Conservation (phyloP, 2,113 vertebrate species). For the Rattus norvegicus region GRCr8 NC_086028.1:76722501-76723000, state of each 20-base stretch:
- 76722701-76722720: neutral
- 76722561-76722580: neutral
- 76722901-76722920: neutral
- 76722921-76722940: neutral
- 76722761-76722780: neutral
- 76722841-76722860: neutral
- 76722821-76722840: neutral
- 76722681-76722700: neutral
- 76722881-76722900: neutral
- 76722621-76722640: neutral
- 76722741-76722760: neutral
- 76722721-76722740: neutral
- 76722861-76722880: neutral
- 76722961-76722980: neutral
- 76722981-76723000: neutral
- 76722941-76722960: neutral
- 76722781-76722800: neutral
- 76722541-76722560: neutral
- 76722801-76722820: neutral
- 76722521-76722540: neutral
- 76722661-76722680: neutral
- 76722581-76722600: neutral
- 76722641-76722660: neutral
- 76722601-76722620: neutral
- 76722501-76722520: neutral